Conservation (phyloP, 2,797 vertebrate genomes). For the Mus minutoides region DNA sequence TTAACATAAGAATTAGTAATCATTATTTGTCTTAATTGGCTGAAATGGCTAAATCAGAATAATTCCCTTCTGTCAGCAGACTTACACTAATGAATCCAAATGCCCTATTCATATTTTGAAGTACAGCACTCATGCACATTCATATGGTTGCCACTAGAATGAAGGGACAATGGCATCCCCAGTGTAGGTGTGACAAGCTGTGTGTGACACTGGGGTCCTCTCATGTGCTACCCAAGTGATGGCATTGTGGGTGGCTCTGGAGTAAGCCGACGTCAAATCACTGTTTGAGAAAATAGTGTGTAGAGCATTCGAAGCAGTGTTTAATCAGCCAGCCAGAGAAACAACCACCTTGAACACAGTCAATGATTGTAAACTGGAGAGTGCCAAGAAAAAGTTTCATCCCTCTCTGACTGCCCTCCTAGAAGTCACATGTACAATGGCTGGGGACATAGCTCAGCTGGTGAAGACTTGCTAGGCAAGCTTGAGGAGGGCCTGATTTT, state of each 20-base stretch:
- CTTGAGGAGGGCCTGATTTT: not conserved
- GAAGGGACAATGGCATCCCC: not conserved
- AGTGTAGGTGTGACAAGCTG: not conserved
- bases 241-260: accelerated
- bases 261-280: not conserved
- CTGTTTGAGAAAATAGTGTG: not conserved
- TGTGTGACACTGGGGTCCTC: accelerated
- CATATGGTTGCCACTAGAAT: not conserved
- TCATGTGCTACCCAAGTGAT: accelerated
- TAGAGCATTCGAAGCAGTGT: not conserved
- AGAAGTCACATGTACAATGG: accelerated
- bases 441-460: not conserved
- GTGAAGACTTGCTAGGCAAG: not conserved
- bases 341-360: not conserved
- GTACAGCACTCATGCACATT: not conserved
- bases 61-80: not conserved
- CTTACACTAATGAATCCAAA: not conserved
- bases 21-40: slow-evolving; percentile 16
- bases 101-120: not conserved
- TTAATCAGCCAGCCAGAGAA: not conserved
- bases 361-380: not conserved
- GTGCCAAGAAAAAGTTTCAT: not conserved
- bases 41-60: not conserved
- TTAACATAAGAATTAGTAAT: slow-evolving; percentile 28
- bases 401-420: not conserved